Conservation (phyloP, 35 echinoderm and acorn worm genomes). For the Apostichopus japonicus region DNA sequence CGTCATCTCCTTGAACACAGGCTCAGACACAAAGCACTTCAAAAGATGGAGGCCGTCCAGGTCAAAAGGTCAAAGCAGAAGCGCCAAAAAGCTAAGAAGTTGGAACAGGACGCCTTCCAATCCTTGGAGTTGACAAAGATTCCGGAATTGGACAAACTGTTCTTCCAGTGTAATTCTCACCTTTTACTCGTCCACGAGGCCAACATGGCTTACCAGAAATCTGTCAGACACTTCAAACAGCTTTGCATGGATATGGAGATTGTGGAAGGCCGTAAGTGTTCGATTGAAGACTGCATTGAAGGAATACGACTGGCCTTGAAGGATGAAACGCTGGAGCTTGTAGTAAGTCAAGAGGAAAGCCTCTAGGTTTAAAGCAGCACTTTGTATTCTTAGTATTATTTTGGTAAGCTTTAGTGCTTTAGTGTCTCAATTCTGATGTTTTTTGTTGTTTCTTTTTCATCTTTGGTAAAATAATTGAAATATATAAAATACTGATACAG, state of each 20-base stretch:
- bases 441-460: too few relatives aligned
- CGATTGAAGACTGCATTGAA: slow-evolving; percentile 91
- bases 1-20: slow-evolving; percentile 89
- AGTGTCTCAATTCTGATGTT: too few relatives aligned
- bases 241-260: slow-evolving; percentile 71
- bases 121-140: slow-evolving; percentile 74
- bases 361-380: background rate
- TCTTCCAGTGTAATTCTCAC: slow-evolving; percentile 72
- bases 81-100: slow-evolving; percentile 61
- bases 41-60: slow-evolving; percentile 81
- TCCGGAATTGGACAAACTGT: slow-evolving; percentile 82
- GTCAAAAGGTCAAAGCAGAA: slow-evolving; percentile 70
- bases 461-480: too few relatives aligned
- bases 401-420: too few relatives aligned
- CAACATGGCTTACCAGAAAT: slow-evolving; percentile 58
- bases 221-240: slow-evolving; percentile 78
- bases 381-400: too few relatives aligned
- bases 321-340: slow-evolving; percentile 71
- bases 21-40: slow-evolving; percentile 72
- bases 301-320: slow-evolving; percentile 66
- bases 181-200: slow-evolving; percentile 70
- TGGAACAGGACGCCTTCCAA: slow-evolving; percentile 74
- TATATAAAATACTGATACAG: too few relatives aligned
- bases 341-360: slow-evolving; percentile 58
- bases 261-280: slow-evolving; percentile 66